These are phyloP conservation scores for Eutolmus rufibarbis DNA, from an alignment of 2,888 invertebrate species.

Conservation along the genomic window DNA sequence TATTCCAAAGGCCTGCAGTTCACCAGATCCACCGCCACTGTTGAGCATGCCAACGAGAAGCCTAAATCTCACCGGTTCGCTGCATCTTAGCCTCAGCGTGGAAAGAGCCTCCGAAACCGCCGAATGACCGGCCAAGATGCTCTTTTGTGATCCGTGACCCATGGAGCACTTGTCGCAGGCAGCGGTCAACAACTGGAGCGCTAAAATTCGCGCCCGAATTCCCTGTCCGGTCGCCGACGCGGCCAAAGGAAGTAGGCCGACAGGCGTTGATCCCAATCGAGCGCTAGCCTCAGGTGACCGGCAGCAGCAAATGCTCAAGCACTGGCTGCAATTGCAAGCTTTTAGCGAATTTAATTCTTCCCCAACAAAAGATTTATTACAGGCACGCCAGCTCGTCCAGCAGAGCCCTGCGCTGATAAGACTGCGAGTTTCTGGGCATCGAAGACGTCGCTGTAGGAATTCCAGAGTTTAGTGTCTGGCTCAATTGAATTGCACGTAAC, in stretches of 20 bases:
- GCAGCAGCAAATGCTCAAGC: constrained; percentile 80
- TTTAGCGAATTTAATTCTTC: background rate
- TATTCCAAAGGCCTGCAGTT: constrained; percentile 80
- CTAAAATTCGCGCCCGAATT: constrained; percentile 82
- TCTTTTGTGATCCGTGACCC: constrained; percentile 59
- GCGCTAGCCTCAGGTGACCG: constrained; percentile 82
- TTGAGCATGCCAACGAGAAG: constrained; percentile 89
- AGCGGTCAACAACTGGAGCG: constrained; percentile 86
- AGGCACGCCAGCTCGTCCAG: constrained; percentile 89
- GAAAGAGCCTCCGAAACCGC: constrained; percentile 91
- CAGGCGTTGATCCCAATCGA: constrained; percentile 77
- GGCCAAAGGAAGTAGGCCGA: constrained; percentile 83
- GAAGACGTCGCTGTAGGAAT: constrained; percentile 53
- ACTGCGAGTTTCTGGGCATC: constrained; percentile 68
- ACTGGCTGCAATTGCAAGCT: constrained; percentile 68
- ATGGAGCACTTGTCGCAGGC: constrained; percentile 71
- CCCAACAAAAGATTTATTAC: constrained; percentile 54
- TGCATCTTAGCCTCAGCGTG: constrained; percentile 84
- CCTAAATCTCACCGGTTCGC: constrained; percentile 91
- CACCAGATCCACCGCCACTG: constrained; percentile 76
- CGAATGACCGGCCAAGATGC: constrained; percentile 76
- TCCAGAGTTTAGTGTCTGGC: constrained; percentile 70
- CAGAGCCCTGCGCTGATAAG: constrained; percentile 75
- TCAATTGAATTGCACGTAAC: constrained; percentile 83
- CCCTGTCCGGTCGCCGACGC: constrained; percentile 89